These are phyloP conservation scores for Chorisops tibialis DNA, from an alignment of 2,888 invertebrate species.

Conservation along the genomic window DNA sequence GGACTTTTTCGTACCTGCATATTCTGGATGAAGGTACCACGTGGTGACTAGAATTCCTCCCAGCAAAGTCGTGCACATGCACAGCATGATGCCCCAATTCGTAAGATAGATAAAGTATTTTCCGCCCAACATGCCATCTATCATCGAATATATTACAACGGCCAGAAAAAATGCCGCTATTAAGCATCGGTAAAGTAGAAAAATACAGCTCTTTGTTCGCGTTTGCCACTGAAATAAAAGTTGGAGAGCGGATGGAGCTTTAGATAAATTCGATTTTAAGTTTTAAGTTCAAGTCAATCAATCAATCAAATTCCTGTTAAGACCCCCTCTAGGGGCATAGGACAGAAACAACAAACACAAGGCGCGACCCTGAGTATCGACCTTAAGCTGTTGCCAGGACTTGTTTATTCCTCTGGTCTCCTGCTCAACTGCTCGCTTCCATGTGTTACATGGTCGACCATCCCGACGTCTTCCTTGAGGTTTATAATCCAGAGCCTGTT, in stretches of 20 bases:
- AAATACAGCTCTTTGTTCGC: conserved; percentile 46
- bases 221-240: conserved; percentile 48
- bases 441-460: too few species aligned
- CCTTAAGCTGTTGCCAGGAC: too few species aligned
- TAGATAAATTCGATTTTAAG: too few species aligned
- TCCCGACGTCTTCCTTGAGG: too few species aligned
- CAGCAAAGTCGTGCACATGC: conserved; percentile 46
- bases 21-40: conserved; percentile 50
- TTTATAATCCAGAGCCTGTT: too few species aligned
- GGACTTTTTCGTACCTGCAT: conserved; percentile 43
- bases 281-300: too few species aligned
- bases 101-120: conserved; percentile 51
- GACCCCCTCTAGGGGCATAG: too few species aligned
- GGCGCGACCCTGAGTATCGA: too few species aligned
- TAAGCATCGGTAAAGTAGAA: conserved; percentile 48
- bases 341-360: too few species aligned
- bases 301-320: too few species aligned
- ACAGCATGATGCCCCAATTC: conserved; percentile 50
- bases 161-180: conserved; percentile 47
- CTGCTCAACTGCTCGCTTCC: too few species aligned
- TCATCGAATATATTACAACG: conserved; percentile 46
- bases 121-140: conserved; percentile 39
- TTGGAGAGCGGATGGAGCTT: background rate
- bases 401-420: too few species aligned
- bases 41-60: conserved; percentile 47